Evolutionary conservation across 2,797 vertebrate species (phyloP), one percentile per base, ranked within the genome.

Genomic region (Gallinago solitaria): DNA sequence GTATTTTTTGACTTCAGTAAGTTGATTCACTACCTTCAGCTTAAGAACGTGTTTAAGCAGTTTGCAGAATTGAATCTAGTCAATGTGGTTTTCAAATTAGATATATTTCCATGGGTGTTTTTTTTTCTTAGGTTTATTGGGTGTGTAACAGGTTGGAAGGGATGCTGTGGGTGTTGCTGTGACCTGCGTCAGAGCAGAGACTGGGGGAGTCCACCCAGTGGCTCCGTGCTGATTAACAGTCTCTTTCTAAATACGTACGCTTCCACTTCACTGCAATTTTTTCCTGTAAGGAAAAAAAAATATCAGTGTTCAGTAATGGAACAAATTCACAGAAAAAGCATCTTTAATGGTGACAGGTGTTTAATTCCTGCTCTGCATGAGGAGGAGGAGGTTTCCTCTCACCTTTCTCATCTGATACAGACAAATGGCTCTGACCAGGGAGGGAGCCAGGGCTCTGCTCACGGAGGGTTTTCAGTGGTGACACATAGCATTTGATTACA

Each of bases 401-500:
- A 0, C 41, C 20, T 1, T 51, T 33, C 20, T 63, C 53, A 12
- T 37, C 37, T 6, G 28, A 23, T 16, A 7, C 33, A 47, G 53
- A 4, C n/a, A 30, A 25, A 82, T 35, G 32, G 9, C 8, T 23
- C 67, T n/a, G 50, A 47, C 2, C 35, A 23, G 70, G 21, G 53
- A 2, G 15, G 4, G 63, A 39, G 27, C 11, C 23, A 23, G 69
- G 53, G 4, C 37, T 39, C 24, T 2, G 2, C 32, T 83, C n/a
- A 1, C 1, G 1, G 6, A 39, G 14, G 27, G 7, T 11, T 65
- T 71, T n/a, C 17, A 32, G 32, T 23, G 48, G 37, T 5, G 3
- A 45, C 20, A 18, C 0, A 0, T 0, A 14, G 20, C 10, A 2
- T 21, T 63, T 50, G 28, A 20, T 35, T 15, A 6, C 0, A 0